These are phyloP conservation scores for Callaeas wilsoni DNA, from an alignment of 2,113 vertebrate species.

Conservation along the genomic window DNA sequence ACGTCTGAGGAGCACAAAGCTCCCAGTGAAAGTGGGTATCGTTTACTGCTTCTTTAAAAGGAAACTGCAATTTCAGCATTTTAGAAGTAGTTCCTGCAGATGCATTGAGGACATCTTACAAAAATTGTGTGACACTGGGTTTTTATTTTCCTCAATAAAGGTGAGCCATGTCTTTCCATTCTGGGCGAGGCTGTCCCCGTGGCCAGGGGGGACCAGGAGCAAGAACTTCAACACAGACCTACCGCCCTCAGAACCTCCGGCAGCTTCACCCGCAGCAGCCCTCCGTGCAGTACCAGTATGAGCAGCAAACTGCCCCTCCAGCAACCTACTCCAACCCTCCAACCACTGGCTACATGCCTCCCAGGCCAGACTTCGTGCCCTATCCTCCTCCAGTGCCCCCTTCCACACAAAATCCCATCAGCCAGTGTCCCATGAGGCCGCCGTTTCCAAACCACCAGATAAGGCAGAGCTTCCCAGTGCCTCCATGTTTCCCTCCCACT, in stretches of 20 bases:
- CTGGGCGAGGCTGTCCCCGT: conserved; percentile 81
- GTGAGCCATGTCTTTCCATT: conserved; percentile 88
- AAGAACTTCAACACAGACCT: conserved; percentile 78
- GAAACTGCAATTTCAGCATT: not conserved
- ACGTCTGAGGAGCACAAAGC: not conserved
- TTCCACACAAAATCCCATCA: conserved; percentile 72
- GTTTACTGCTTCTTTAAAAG: not conserved
- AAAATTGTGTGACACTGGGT: not conserved
- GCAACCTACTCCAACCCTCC: conserved; percentile 79
- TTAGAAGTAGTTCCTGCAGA: not conserved
- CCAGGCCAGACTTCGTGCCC: conserved; percentile 83
- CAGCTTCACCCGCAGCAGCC: conserved; percentile 81
- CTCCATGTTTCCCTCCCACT: conserved; percentile 84
- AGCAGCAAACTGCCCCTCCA: conserved; percentile 73
- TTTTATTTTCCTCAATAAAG: conserved; percentile 11
- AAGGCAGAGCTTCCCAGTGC: conserved; percentile 83
- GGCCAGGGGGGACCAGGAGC: conserved; percentile 77
- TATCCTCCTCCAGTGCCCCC: conserved; percentile 84
- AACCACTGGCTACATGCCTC: conserved; percentile 76
- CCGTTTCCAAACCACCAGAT: conserved; percentile 82
- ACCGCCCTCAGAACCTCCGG: conserved; percentile 78
- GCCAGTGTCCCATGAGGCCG: conserved; percentile 80
- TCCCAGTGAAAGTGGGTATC: not conserved
- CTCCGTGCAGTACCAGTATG: conserved; percentile 83
- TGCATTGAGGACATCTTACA: not conserved